Base-by-base conservation (phyloP, 64 coral and sea anemone genomes). In the Exaiptasia diaphana region DNA sequence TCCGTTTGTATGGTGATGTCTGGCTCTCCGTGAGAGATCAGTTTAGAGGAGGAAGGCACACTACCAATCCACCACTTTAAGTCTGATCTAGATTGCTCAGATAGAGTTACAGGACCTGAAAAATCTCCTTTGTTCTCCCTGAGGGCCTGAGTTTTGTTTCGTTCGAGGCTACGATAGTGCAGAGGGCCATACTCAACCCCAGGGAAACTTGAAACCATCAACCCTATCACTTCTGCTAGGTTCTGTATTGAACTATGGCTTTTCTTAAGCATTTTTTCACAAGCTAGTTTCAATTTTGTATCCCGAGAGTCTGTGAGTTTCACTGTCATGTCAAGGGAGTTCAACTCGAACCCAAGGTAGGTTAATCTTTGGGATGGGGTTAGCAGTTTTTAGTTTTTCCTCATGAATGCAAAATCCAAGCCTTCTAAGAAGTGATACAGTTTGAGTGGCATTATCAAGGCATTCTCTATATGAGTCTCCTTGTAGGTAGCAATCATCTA, bases 21-120 rank as follows among this genome's bases (percentile, higher is more conserved):
- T 45, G 82, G 68, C 28, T 74, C 69, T 42, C 82, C 82, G 43
- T 85, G 69, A 75, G 82, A 85, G 28, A 73, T 85, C n/a, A 78
- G 34, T 28, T 78, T 78, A 56, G 37, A 78, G 53, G 74, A 13
- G 28, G 46, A 41, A 17, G 74, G 11, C 22, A 78, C 33, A 78
- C 57, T 54, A 50, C 42, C 44, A 50, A 54, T 38, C 74, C 49
- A 78, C 74, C 74, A 78, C 46, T 29, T 26, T 30, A 78, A 31
- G 7, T 78, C 74, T 37, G 17, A 14, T 54, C 22, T 78, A 54
- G 74, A 54, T 53, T 35, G 20, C 74, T 38, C 36, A 27, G 34
- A 58, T 14, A 74, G 1, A 34, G 10, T 28, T 10, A 45, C 53
- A 50, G 34, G 11, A 22, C 40, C 80, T 29, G 26, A 32, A 46